Base-by-base conservation (phyloP, 2,888 invertebrate genomes). In the Metopia argyrocephala region DNA sequence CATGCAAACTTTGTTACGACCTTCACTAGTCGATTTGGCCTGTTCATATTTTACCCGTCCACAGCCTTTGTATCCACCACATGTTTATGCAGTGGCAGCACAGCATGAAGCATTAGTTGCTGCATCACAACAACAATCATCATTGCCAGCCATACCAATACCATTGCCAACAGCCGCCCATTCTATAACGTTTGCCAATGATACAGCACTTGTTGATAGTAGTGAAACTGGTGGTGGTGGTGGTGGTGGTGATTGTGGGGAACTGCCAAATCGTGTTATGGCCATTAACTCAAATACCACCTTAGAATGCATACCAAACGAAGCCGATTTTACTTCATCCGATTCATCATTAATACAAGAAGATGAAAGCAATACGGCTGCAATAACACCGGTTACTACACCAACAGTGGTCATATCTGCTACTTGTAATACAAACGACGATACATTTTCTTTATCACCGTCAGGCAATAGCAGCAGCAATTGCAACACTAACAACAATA, bases 1-100 rank as follows among this genome's bases (percentile, higher is more conserved):
- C 82, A 89, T 89, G 87, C 89, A 90, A 84, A 85, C 87, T 7
- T 84, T 90, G 76, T 84, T 90, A 74, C 88, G 88, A 84, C 90
- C 90, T 73, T 88, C 89, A 64, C 86, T 89, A 68, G 89, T 90
- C 68, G 89, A 90, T 76, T 85, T 90, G 59, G 90, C 89, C 25
- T 89, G 88, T 85, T 89, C 90, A 5, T 90, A 90, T 83, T 90
- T 90, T 73, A 87, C 87, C 6, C 87, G 88, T n/a, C 85, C 89
- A 46, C 87, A 88, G 64, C 84, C 84, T 27, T 46, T 84, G 57
- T 84, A 85, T 74, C 80, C 82, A 23, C 84, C 74, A 57, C 82
- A 83, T 68, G 74, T 76, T 48, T 79, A 80, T 83, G 73, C 78
- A 5, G 84, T 84, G 79, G 85, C 85, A 82, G 84, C 86, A 82